Base-by-base conservation (phyloP, 2,888 invertebrate species). In the Brachypterus glaber region DNA sequence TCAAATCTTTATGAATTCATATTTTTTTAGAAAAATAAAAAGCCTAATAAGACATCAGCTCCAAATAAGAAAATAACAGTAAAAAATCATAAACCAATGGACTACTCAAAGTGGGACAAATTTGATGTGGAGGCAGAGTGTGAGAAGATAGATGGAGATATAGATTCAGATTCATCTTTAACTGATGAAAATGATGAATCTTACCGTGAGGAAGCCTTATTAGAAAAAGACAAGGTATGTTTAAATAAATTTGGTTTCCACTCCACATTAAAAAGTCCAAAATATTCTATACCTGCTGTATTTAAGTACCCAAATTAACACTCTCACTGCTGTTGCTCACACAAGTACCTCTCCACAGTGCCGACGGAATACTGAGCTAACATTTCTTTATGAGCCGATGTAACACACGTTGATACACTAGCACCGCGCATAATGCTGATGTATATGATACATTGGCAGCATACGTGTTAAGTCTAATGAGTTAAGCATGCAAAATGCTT, bases 61-160 rank as follows among this genome's bases (percentile, higher is more conserved):
- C 9, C 21, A 21, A 21, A 9, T 21, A 21, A 21, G 9, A 21
- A 7, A 7, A 9, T 5, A 21, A 7, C 21, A 21, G 21, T 21
- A 7, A 21, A 21, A 21, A 9, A 5, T 21, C 37, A 34, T 49
- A 46, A 38, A 35, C 33, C 30, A 43, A 47, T 7, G 49, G 82
- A 86, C 63, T 86, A 85, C 63, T 51, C 68, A 18, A 70, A 79
- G 32, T 87, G 86, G 86, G 83, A 85, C 21, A 79, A 79, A 53
- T 86, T 80, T 72, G 82, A 87, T 73, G 82, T 73, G 3, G 78
- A 80, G 13, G 73, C 75, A 59, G 80, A 79, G 47, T 79, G 79
- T 55, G 70, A 76, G 43, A 72, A 73, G 46, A 48, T 79, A 52
- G 78, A 79, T 48, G 70, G 70, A 57, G 69, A 67, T 50, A 65